Base-by-base conservation (phyloP, 2,113 vertebrate genomes). In the Phalacrocorax carbo region DNA sequence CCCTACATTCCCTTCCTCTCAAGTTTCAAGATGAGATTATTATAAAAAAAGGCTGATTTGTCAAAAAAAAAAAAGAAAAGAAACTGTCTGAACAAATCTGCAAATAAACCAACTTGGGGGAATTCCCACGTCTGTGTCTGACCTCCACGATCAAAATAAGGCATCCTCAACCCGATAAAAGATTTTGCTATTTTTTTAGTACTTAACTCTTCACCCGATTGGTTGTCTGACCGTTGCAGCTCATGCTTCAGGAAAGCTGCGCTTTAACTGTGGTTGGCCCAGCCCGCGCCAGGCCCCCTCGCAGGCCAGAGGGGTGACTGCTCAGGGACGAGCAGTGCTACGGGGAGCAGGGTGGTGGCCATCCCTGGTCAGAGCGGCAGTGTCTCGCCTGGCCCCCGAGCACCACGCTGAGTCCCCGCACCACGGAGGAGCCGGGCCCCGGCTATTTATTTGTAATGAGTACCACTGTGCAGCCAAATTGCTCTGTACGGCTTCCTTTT, bases 21-120 rank as follows among this genome's bases (percentile, higher is more conserved):
- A 98, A 97, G 98, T 98, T 98, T 98, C 98, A 98, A 98, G 88
- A 98, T 97, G 97, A 98, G 96, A 97, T 97, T 96, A 97, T 96
- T 96, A 97, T 79, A 90, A 97, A 98, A 95, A 96, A 94, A 97
- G 91, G 94, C 87, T 76, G 79, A 98, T 96, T 89, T 96, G 93
- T 96, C 46, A 97, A 87, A 91, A 95, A 97, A 86, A 78, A 86
- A 90, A 57, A n/a, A 42, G 5, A 22, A 92, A 94, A 42, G 71
- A 97, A 97, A 96, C 95, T 92, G 70, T 58, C 82, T 91, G 95
- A 93, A 97, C 91, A 97, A 96, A 96, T 81, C 60, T 97, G 96
- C 94, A 97, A 97, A 97, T 89, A 95, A 89, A 86, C 20, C 58
- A 82, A 40, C 68, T 48, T 72, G 93, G 55, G 98, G 98, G 96